Percentiles rank a stretch among this genome's conserved stretches.
Conservation (phyloP, 2,113 vertebrate genomes). For the Desmodus rotundus region DNA sequence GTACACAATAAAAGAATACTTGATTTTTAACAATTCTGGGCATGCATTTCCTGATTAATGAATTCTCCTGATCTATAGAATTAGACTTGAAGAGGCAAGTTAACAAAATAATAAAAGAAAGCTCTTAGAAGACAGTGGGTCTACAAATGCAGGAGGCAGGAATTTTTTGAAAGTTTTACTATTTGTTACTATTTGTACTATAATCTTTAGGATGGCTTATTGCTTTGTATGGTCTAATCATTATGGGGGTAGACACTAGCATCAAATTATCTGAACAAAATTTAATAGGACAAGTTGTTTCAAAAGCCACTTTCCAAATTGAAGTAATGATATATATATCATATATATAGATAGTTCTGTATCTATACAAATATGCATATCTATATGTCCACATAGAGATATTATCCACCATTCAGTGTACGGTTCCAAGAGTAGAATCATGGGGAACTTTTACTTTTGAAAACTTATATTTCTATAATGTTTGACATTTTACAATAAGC, state of each 20-base stretch:
- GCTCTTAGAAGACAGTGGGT: background rate
- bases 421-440: background rate
- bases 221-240: background rate
- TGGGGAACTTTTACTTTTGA: background rate
- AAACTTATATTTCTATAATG: background rate
- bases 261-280: constrained; percentile 34
- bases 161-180: background rate
- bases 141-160: background rate
- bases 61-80: background rate
- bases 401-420: background rate
- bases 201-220: background rate
- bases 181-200: background rate
- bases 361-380: background rate
- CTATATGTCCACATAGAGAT: background rate
- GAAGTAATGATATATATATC: background rate
- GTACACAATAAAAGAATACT: background rate
- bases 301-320: background rate
- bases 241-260: background rate
- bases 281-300: background rate
- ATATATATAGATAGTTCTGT: background rate
- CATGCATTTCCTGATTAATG: background rate
- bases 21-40: background rate
- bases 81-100: background rate
- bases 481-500: background rate
- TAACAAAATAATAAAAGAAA: background rate